phyloP scores from a whole-genome alignment of 2,113 vertebrate genomes.

The Melanerpes aurifrons region DNA sequence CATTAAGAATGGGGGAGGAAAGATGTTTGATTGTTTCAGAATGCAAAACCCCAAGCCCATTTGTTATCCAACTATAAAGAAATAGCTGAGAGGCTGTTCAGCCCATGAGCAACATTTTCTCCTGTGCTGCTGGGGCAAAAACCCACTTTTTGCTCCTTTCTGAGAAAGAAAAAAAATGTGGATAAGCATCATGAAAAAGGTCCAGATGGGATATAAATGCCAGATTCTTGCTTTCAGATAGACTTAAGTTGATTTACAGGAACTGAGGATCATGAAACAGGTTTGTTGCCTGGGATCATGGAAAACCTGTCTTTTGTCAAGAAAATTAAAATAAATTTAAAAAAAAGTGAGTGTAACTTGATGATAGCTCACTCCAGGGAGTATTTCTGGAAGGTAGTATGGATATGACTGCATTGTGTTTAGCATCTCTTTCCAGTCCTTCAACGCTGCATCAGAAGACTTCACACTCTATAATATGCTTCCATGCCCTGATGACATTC shows the following conservation, averaged over 20 bases:
- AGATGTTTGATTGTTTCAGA: not conserved
- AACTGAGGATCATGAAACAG: not conserved
- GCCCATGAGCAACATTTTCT: not conserved
- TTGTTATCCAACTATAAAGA: not conserved
- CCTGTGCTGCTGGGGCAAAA: not conserved
- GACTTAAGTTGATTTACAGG: not conserved
- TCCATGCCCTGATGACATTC: not conserved
- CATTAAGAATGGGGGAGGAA: not conserved
- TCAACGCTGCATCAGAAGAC: not conserved
- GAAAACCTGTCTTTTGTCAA: not conserved
- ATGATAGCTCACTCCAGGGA: not conserved
- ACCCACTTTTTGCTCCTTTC: not conserved
- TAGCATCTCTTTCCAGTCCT: not conserved
- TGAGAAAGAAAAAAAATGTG: not conserved
- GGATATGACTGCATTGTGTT: not conserved
- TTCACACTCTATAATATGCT: not conserved
- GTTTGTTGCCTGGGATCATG: not conserved
- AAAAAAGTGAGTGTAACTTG: not conserved
- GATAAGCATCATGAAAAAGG: not conserved
- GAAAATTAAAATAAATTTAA: not conserved
- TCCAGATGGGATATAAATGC: not conserved
- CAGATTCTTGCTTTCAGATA: not conserved
- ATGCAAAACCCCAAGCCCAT: not conserved
- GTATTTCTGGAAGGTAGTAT: not conserved
- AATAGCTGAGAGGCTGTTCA: not conserved